A percentile compares a stretch with the other conserved stretches of the same genome.
These are phyloP conservation scores for Dyspetes luteomarginatus DNA, from an alignment of 2,888 invertebrate species.

Conservation along the genomic window DNA sequence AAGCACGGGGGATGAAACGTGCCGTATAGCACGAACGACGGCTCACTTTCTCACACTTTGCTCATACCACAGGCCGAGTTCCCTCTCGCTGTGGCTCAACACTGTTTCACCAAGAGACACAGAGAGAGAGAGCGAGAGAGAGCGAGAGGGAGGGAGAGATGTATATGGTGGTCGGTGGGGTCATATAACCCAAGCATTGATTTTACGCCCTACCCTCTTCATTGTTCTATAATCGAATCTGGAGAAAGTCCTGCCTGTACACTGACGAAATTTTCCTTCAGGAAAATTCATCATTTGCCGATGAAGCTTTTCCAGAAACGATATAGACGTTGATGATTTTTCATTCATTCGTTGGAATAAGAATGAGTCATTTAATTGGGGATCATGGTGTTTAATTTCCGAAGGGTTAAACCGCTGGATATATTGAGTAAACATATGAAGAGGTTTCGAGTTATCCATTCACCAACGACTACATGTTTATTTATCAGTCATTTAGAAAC, in stretches of 20 bases:
- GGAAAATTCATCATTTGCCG: too few relatives aligned
- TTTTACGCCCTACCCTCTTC: constrained; percentile 70
- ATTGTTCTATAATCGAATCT: constrained; percentile 16
- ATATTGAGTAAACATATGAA: not conserved
- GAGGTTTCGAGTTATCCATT: not conserved
- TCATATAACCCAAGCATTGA: constrained; percentile 73
- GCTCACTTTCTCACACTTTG: constrained; percentile 71
- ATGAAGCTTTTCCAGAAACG: not conserved
- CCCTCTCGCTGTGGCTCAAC: constrained; percentile 20
- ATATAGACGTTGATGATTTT: not conserved
- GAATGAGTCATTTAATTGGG: not conserved
- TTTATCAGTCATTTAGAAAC: too few relatives aligned
- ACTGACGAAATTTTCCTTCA: not conserved
- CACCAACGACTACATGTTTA: too few relatives aligned
- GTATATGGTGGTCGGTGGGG: constrained; percentile 27
- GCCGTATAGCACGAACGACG: constrained; percentile 47
- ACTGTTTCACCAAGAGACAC: constrained; percentile 12
- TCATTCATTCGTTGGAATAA: not conserved
- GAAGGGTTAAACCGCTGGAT: not conserved
- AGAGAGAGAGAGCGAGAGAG: constrained; percentile 15
- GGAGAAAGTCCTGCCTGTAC: not conserved
- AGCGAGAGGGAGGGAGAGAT: not conserved
- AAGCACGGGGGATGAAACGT: constrained; percentile 28
- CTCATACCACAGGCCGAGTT: constrained; percentile 54
- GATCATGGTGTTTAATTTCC: not conserved